Base-by-base conservation (phyloP, 1,140 invertebrate genomes). In the Leptinotarsa defecta region DNA sequence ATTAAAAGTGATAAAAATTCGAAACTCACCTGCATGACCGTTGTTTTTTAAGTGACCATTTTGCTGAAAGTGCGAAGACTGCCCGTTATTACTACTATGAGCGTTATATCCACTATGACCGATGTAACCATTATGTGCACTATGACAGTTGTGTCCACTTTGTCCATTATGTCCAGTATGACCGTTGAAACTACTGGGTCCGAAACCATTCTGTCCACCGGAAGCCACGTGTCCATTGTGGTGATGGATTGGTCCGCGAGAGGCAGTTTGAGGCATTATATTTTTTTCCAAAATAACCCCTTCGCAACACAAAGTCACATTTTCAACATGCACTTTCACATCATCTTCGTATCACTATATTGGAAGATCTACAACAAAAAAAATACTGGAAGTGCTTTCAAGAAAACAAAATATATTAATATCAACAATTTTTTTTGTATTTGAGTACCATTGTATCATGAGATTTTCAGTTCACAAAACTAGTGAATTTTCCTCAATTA, bases 21-120 rank as follows among this genome's bases (percentile, higher is more conserved):
- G 0, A 8, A 19, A 70, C 68, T 70, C 48, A 70, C 68, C 68
- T 11, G 48, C 48, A 70, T 70, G 68, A 13, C 68, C 68, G 43
- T 70, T 70, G 13, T 3, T 70, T 70, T 70, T 70, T 3, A 22
- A 27, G 3, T 70, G 68, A 11, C 68, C 68, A 70, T 70, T 70
- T 22, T 70, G 68, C 1, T 70, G 48, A 22, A 20, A 70, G 48
- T 48, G 17, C n/a, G 70, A 71, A 24, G 43, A 34, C 20, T 62
- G 52, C 17, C 70, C 70, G 8, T 62, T 70, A 13, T 19, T 20
- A 57, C 57, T 52, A 22, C 48, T 49, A 48, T 70, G 68, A 70
- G n/a, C 48, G 68, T 48, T 70, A n/a, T 70, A 43, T 57, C 68
- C 68, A 70, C 48, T 70, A 17, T 70, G 68, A 70, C 34, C 68